A percentile compares a stretch with the other conserved stretches of the same genome.
phyloP scores from a whole-genome alignment of 64 coral and sea anemone species.

The Dendronephthya gigantea region DNA sequence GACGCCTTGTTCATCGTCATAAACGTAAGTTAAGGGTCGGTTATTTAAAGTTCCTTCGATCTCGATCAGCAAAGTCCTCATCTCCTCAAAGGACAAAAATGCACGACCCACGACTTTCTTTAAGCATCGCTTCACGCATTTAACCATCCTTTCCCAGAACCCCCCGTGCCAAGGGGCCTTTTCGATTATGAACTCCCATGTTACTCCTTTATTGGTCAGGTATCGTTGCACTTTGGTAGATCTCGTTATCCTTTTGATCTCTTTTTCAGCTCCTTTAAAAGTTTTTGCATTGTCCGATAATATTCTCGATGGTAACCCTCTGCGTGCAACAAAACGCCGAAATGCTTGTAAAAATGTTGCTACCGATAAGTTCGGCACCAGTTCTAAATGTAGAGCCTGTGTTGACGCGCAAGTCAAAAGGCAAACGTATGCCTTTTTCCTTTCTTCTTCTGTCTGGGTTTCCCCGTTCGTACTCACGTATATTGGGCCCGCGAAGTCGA shows the following conservation, averaged over 20 bases:
- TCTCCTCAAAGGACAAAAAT: too few species aligned
- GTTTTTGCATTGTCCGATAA: not conserved
- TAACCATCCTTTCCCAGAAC: too few species aligned
- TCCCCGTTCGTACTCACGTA: not conserved
- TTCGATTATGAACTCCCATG: constrained; percentile 37
- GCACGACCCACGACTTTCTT: too few species aligned
- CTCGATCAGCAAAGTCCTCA: too few species aligned
- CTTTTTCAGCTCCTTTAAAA: not conserved
- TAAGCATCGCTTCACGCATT: too few species aligned
- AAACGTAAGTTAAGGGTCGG: too few species aligned
- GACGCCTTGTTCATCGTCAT: too few species aligned
- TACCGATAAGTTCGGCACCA: not conserved
- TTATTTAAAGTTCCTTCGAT: too few species aligned
- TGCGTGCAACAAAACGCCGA: not conserved
- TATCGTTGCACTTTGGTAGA: constrained; percentile 15
- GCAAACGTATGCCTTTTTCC: not conserved
- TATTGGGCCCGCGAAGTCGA: not conserved
- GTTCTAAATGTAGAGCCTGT: not conserved
- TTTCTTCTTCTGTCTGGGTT: not conserved
- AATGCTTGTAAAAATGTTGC: not conserved
- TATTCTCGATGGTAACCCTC: not conserved
- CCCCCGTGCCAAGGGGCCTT: too few species aligned
- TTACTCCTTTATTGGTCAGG: constrained; percentile 20
- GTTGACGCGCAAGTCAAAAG: not conserved
- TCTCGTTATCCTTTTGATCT: not conserved